Evolutionary conservation across 2,113 vertebrate genomes (phyloP), one percentile per base, ranked within the genome.

Genomic region (Ardeotis arabs): DNA sequence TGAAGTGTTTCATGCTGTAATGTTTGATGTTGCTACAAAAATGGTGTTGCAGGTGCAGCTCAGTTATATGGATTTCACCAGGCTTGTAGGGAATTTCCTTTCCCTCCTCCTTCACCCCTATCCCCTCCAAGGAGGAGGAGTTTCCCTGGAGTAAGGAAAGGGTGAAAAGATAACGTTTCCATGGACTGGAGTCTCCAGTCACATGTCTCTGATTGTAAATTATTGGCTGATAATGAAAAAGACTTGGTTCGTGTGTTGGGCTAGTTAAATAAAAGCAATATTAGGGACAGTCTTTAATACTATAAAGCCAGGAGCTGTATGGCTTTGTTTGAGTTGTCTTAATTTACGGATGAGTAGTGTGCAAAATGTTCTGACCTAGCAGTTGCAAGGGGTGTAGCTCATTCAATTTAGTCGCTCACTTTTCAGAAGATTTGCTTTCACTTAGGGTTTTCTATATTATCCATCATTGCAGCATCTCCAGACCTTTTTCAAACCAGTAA

Each of bases 41-140:
- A 24, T 9, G 33, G 16, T 20, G 23, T 35, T 73, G 29, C 21
- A 41, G 69, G 49, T 49, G 67, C 25, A 27, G 8, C 33, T 85
- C 7, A n/a, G 2, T 27, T 28, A 4, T 5, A 63, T 9, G 39
- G 49, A 45, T 50, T 77, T 88, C 55, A 21, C 21, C 4, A 11
- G 24, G 25, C 6, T 53, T n/a, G 29, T 33, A 24, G 19, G 31
- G 45, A 66, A 37, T 64, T 50, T 53, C 50, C 50, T 52, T 79
- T 18, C 27, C 39, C 8, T 58, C 47, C 44, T 77, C 29, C 31
- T 72, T 58, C 0, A 0, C 6, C 10, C n/a, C n/a, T 31, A 2
- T 28, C 8, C 31, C 18, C 60, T 29, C n/a, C 14, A 18, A 45
- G 66, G 28, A 39, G 66, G 28, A 39, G 22, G 7, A 55, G 14